A percentile compares a stretch with the other conserved stretches of the same genome.
These are phyloP conservation scores for Eurystomus gularis DNA, from an alignment of 2,113 vertebrate genomes.

Conservation along the genomic window DNA sequence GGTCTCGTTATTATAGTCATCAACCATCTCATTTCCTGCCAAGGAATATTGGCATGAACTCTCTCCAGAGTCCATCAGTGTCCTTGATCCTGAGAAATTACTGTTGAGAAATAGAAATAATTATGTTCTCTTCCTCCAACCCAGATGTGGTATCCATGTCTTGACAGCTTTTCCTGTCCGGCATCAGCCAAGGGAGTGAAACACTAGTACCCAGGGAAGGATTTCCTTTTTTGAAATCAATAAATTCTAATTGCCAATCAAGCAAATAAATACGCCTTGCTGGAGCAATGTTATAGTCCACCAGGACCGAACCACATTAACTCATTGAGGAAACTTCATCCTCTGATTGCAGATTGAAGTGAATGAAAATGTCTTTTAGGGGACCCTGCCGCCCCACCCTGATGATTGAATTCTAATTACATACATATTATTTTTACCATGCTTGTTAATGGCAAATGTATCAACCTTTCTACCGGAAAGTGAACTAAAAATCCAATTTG, in stretches of 20 bases:
- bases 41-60: conserved; percentile 42
- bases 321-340: conserved; percentile 50
- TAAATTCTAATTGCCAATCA: conserved; percentile 70
- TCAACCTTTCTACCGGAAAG: conserved; percentile 63
- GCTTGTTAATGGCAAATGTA: conserved; percentile 59
- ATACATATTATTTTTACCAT: conserved; percentile 3
- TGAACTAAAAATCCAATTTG: conserved; percentile 81
- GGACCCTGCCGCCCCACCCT: background rate
- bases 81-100: conserved; percentile 65
- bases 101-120: conserved; percentile 68
- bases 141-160: conserved; percentile 56
- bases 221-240: conserved; percentile 69
- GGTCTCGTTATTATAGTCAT: conserved; percentile 51
- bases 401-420: conserved; percentile 40
- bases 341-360: conserved; percentile 3
- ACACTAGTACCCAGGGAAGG: conserved; percentile 52
- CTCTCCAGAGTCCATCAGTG: conserved; percentile 67
- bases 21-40: conserved; percentile 59
- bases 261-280: conserved; percentile 64
- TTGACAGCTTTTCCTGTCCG: conserved; percentile 59
- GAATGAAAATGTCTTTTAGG: conserved; percentile 29
- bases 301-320: background rate
- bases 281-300: conserved; percentile 47
- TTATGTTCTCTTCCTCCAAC: conserved; percentile 51
- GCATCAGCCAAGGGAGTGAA: conserved; percentile 40